Conservation (phyloP, 2,888 invertebrate species). For the Rhamphomyia laevipes region DNA sequence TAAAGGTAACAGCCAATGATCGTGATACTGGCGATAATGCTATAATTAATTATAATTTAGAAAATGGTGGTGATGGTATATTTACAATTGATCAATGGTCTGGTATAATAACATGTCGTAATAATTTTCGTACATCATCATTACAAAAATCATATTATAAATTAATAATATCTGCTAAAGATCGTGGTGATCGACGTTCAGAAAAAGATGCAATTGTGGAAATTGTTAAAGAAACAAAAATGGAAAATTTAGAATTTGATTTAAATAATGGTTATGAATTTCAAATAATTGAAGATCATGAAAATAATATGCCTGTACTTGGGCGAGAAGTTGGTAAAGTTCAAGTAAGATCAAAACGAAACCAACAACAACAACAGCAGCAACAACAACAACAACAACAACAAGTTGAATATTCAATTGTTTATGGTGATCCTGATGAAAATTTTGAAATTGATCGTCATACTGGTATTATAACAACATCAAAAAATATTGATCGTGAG, state of each 20-base stretch:
- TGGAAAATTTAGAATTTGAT: conserved; percentile 64
- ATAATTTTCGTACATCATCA: conserved; percentile 46
- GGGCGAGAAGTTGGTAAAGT: conserved; percentile 71
- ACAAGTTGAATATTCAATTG: conserved; percentile 59
- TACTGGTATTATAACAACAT: conserved; percentile 66
- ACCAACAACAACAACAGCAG: background rate
- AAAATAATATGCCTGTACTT: conserved; percentile 43
- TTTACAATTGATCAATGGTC: conserved; percentile 69
- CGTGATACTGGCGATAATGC: conserved; percentile 83
- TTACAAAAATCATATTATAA: conserved; percentile 56
- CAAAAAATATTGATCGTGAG: conserved; percentile 75
- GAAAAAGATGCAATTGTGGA: conserved; percentile 67
- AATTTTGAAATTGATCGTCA: conserved; percentile 70
- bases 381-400: background rate
- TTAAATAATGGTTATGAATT: conserved; percentile 69
- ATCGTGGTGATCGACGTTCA: conserved; percentile 64
- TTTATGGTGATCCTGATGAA: conserved; percentile 65
- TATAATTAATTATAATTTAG: conserved; percentile 62
- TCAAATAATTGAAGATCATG: conserved; percentile 70
- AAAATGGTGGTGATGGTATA: conserved; percentile 65
- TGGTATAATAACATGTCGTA: conserved; percentile 60
- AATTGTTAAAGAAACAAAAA: conserved; percentile 60
- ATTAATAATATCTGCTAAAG: conserved; percentile 66
- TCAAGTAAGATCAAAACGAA: conserved; percentile 46
- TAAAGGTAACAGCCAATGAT: conserved; percentile 72